These are phyloP conservation scores for Babyrousa celebensis DNA, from an alignment of 2,797 vertebrate genomes.

Conservation along the genomic window DNA sequence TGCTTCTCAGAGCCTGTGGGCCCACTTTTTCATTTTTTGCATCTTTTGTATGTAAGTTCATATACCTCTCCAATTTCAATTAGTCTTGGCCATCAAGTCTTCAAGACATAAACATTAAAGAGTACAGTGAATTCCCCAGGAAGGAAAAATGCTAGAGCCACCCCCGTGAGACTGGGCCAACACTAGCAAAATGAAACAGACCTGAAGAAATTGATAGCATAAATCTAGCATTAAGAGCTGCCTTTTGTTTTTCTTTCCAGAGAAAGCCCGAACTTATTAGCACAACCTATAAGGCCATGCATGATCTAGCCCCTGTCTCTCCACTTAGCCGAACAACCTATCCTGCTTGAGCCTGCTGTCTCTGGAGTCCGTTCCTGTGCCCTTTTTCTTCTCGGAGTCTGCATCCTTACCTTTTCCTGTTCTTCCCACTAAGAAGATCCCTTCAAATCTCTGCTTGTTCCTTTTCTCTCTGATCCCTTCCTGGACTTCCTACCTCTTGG, in stretches of 20 bases:
- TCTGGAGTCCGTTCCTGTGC: background rate
- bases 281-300: rapidly evolving
- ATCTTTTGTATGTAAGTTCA: background rate
- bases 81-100: background rate
- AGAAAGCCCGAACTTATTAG: background rate
- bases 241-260: background rate
- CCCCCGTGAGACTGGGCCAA: background rate
- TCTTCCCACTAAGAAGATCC: background rate
- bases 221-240: background rate
- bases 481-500: background rate
- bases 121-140: background rate
- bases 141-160: background rate
- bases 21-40: background rate
- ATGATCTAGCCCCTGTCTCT: no score
- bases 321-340: background rate
- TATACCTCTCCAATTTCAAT: background rate
- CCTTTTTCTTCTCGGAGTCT: background rate
- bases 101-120: slow-evolving; percentile 1
- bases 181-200: slow-evolving; percentile 24
- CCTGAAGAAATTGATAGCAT: background rate
- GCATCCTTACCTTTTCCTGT: background rate
- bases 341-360: background rate
- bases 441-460: background rate
- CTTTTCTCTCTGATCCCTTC: background rate
- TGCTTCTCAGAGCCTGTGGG: background rate